Evolutionary conservation across 2,888 invertebrate genomes (phyloP).

Genomic region (Spodoptera littoralis): DNA sequence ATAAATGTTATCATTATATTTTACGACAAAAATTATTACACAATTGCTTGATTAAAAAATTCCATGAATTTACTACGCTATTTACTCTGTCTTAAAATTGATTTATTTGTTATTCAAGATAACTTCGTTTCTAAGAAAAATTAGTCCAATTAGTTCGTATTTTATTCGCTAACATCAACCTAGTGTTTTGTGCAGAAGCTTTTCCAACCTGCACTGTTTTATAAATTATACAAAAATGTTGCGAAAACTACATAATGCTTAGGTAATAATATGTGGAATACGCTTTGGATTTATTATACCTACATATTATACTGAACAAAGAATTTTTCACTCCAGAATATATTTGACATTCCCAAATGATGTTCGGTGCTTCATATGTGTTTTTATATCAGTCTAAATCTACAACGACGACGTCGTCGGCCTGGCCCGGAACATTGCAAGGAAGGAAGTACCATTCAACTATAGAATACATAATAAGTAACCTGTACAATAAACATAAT

Average conservation of each 20-base stretch:
- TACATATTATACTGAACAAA: too few relatives aligned
- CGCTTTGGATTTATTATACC: too few relatives aligned
- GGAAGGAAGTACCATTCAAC: conserved; percentile 65
- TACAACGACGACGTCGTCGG: conserved; percentile 13
- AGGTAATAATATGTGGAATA: too few relatives aligned
- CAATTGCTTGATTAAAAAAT: too few relatives aligned
- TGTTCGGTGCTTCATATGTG: neutral
- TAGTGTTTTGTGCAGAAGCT: neutral
- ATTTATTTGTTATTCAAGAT: too few relatives aligned
- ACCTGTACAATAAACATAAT: conserved; percentile 19
- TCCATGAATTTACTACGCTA: too few relatives aligned
- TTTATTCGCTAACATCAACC: neutral
- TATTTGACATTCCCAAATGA: neutral
- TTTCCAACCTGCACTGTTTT: conserved; percentile 2
- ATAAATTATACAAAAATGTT: conserved; percentile 4
- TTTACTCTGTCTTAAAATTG: too few relatives aligned
- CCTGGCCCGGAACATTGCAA: conserved; percentile 43
- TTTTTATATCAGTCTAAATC: conserved; percentile 19
- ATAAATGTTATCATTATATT: too few relatives aligned
- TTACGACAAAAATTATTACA: too few relatives aligned
- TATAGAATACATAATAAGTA: conserved; percentile 60
- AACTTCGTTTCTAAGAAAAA: too few relatives aligned
- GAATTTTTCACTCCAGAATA: too few relatives aligned
- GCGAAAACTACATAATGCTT: conserved; percentile 1
- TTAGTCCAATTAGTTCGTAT: too few relatives aligned